A percentile compares a stretch with the other conserved stretches of the same genome.
Conservation (phyloP, 2,888 invertebrate species). For the Gastrophysa polygoni region DNA sequence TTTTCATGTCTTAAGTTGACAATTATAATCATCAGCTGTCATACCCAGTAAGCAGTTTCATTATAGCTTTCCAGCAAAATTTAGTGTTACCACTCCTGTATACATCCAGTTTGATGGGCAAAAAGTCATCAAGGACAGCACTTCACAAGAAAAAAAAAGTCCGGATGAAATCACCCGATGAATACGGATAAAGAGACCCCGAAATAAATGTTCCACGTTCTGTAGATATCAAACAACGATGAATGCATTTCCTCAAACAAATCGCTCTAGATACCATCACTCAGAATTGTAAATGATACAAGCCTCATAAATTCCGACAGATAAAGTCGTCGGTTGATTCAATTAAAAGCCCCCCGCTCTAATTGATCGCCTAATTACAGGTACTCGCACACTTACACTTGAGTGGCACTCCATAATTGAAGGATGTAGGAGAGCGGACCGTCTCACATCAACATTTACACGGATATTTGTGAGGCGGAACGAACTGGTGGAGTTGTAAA, state of each 20-base stretch:
- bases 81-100: too few species aligned
- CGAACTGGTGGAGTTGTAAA: conserved; percentile 45
- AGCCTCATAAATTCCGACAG: conserved; percentile 29
- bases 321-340: conserved; percentile 30
- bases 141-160: too few species aligned
- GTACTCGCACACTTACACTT: conserved; percentile 35
- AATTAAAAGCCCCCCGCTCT: conserved; percentile 33
- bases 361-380: conserved; percentile 37
- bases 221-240: too few species aligned
- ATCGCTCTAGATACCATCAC: not conserved
- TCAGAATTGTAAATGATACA: conserved; percentile 15
- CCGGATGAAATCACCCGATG: too few species aligned
- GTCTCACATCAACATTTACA: conserved; percentile 38
- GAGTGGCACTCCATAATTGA: conserved; percentile 39
- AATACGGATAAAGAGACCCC: too few species aligned
- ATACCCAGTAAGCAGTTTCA: too few species aligned
- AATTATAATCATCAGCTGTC: too few species aligned
- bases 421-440: conserved; percentile 41
- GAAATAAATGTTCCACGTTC: too few species aligned
- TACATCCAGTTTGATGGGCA: too few species aligned
- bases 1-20: too few species aligned
- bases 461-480: conserved; percentile 45
- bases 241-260: not conserved
- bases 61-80: too few species aligned
- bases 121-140: too few species aligned